Evolutionary conservation across 23 tunicate genomes (phyloP).

Genomic region (Styela plicata): DNA sequence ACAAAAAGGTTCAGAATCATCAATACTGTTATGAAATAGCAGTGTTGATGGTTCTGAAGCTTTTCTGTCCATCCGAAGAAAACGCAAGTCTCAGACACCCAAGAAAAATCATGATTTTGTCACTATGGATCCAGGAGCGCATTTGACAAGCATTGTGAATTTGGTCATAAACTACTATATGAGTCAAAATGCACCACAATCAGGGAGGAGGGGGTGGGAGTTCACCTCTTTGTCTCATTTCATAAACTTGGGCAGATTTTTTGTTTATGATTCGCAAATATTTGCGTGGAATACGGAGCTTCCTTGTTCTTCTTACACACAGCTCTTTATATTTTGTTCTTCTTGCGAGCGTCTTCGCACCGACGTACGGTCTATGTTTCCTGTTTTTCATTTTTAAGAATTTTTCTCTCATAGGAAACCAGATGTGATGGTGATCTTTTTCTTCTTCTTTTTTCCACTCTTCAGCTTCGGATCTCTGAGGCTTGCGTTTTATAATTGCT

Average conservation of each 20-base stretch:
- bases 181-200: too few species aligned
- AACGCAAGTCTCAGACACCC: too few species aligned
- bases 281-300: constrained; percentile 23
- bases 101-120: too few species aligned
- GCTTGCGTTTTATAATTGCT: constrained; percentile 39
- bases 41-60: too few species aligned
- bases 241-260: constrained; percentile 29
- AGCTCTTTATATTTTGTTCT: constrained; percentile 25
- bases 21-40: too few species aligned
- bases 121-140: too few species aligned
- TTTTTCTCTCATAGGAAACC: constrained; percentile 55
- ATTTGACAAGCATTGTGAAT: too few species aligned
- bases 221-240: constrained; percentile 64
- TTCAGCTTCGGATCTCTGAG: constrained; percentile 28
- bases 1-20: too few species aligned
- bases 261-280: constrained; percentile 1
- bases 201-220: constrained; percentile 65
- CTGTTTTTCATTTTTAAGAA: constrained; percentile 5
- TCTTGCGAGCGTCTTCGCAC: constrained; percentile 13
- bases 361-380: constrained; percentile 15
- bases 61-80: too few species aligned
- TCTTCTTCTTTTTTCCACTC: constrained; percentile 68
- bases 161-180: too few species aligned
- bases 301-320: background rate
- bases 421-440: constrained; percentile 34